Base-by-base conservation (phyloP, 2,888 invertebrate species). In the Cepaea hortensis region DNA sequence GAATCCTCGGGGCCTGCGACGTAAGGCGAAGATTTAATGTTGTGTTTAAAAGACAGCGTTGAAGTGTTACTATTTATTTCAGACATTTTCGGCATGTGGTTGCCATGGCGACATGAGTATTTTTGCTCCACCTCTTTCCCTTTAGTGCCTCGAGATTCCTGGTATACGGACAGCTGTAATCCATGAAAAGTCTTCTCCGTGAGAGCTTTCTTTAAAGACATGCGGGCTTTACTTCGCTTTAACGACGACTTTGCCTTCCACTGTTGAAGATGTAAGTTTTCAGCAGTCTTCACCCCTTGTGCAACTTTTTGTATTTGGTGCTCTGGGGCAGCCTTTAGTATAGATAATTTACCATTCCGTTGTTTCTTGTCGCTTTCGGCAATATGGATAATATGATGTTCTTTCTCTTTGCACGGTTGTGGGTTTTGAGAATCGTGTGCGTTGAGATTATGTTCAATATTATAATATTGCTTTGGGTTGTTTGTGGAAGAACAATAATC, bases 141-240 rank as follows among this genome's bases (percentile, higher is more conserved):
- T 79, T 82, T 77, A 23, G n/a, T 81, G 82, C 80, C 88, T 3
- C 85, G 85, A 73, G 13, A 68, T 70, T 85, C 86, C n/a, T 50
- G 48, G 70, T 35, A 23, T 70, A 46, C 85, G 55, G 81, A 82
- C 48, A 62, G 79, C 18, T 35, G 6, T 18, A 75, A 1, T 11
- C 50, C 18, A 23, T 48, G 20, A 18, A 61, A 35, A 13, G 35
- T 65, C 50, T 86, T 82, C 35, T 81, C 89, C 77, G 87, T 88
- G 6, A 92, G 82, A 46, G 91, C 91, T 61, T 90, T 87, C 84
- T 89, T 90, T 15, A 92, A 86, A 48, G 91, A 90, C 55, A 87
- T 86, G 68, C 91, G 87, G 15, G 91, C 92, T 83, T 89, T 91
- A 82, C 89, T 90, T 85, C 90, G 88, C 87, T 90, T 91, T 18